Evolutionary conservation across 2,797 vertebrate genomes (phyloP).

Genomic region (Mastacembelus armatus): DNA sequence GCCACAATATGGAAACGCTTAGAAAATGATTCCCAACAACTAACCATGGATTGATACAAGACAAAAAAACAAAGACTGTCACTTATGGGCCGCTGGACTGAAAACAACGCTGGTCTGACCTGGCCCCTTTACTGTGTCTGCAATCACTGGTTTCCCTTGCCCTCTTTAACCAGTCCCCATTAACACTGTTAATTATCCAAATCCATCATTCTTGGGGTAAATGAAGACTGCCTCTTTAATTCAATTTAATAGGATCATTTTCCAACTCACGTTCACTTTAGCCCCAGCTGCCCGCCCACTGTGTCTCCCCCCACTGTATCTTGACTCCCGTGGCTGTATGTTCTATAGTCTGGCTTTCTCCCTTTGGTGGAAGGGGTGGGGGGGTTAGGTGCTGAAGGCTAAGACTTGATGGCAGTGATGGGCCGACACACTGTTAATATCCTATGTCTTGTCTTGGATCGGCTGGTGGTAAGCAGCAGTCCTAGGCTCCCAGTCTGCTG

Average conservation of each 20-base stretch:
- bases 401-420: constrained; percentile 68
- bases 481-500: constrained; percentile 72
- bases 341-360: constrained; percentile 61
- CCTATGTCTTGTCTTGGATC: constrained; percentile 77
- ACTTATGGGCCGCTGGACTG: constrained; percentile 13
- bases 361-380: constrained; percentile 52
- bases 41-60: constrained; percentile 12
- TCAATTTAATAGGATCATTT: constrained; percentile 89
- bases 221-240: constrained; percentile 90
- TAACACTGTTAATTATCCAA: constrained; percentile 87
- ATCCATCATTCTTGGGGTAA: constrained; percentile 87
- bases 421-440: constrained; percentile 76
- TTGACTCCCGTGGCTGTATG: constrained; percentile 66
- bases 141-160: constrained; percentile 69
- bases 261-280: constrained; percentile 84
- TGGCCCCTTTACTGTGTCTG: constrained; percentile 67
- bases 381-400: constrained; percentile 54
- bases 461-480: constrained; percentile 82
- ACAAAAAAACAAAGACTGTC: constrained; percentile 2
- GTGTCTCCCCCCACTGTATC: constrained; percentile 60
- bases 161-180: constrained; percentile 84
- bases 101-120: constrained; percentile 63
- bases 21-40: constrained; percentile 48
- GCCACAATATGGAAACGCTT: constrained; percentile 31
- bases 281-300: constrained; percentile 76